Evolutionary conservation across 2,888 invertebrate genomes (phyloP).

Genomic region (Esperia sulphurella): DNA sequence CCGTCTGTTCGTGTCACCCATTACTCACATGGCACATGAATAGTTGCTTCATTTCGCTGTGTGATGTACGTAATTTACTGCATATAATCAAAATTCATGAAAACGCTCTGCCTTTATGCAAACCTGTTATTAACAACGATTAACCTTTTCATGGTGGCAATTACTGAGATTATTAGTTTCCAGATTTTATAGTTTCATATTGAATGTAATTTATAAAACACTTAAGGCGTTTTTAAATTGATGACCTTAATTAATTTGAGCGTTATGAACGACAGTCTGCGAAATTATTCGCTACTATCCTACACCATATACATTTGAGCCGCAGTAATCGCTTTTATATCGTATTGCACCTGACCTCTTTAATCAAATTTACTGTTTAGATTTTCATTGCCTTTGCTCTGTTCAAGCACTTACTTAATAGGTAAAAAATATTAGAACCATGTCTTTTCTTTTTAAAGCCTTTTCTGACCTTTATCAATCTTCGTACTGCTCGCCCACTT

Average conservation of each 20-base stretch:
- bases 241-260: constrained; percentile 23
- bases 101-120: constrained; percentile 12
- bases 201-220: not conserved
- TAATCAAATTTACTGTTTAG: constrained; percentile 11
- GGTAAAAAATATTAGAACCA: not conserved
- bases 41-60: constrained; percentile 23
- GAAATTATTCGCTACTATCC: constrained; percentile 20
- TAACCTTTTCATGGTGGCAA: constrained; percentile 30
- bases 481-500: too few species aligned
- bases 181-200: constrained; percentile 16
- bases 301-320: constrained; percentile 9
- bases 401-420: not conserved
- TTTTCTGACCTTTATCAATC: too few species aligned
- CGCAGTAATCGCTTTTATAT: constrained; percentile 17
- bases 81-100: constrained; percentile 26
- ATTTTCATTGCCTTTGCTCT: not conserved
- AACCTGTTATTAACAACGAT: constrained; percentile 29
- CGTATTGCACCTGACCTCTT: constrained; percentile 20
- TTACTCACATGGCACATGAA: constrained; percentile 17
- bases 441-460: too few species aligned
- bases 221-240: not conserved
- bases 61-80: constrained; percentile 21
- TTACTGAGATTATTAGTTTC: constrained; percentile 18
- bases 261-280: constrained; percentile 29
- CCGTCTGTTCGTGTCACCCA: constrained; percentile 4